Base-by-base conservation (phyloP, 2,113 vertebrate genomes). In the Engystomops pustulosus region DNA sequence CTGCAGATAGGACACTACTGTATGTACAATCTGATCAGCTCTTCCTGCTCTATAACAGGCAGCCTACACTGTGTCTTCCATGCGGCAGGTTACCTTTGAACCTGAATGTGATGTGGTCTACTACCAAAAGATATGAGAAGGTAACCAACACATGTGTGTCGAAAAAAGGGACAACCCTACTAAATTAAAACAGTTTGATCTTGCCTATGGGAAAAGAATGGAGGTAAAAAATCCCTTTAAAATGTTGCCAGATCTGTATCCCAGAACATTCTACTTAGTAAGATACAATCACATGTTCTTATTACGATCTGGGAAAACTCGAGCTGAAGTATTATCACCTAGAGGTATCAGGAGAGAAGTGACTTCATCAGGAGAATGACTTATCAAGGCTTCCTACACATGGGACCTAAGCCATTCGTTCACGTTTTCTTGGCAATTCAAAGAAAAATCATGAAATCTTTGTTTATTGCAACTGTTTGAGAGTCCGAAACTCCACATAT, bases 401-500 rank as follows among this genome's bases (percentile, higher is more conserved):
- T 3, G 38, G 75, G n/a, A 60, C n/a, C 2, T 15, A 14, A 58
- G 11, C n/a, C 18, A 58, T 78, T 17, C 12, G 2, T 78, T 25
- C 20, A 15, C 30, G 23, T 55, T 34, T 58, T n/a, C 10, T 34
- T 76, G 20, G 25, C 32, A 20, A 36, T 23, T 14, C 18, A 6
- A 36, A 60, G 20, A 6, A 15, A 93, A 91, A 91, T 90, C 89
- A 75, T 90, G 90, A 93, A 92, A 92, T 93, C 87, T 88, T 91
- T 93, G 94, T 95, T 95, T 93, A 94, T 91, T 79, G 85, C 88
- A 91, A 87, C 88, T 92, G 90, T 91, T 91, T 92, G 88, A 93
- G 93, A 91, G 89, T 88, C 89, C 82, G 91, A 93, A 91, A 91
- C 87, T 87, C 89, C 91, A 91, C 89, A 90, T 88, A 90, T 93